A percentile compares a stretch with the other conserved stretches of the same genome.
phyloP scores from a whole-genome alignment of 2,797 vertebrate genomes.

The Clarias pachynema region DNA sequence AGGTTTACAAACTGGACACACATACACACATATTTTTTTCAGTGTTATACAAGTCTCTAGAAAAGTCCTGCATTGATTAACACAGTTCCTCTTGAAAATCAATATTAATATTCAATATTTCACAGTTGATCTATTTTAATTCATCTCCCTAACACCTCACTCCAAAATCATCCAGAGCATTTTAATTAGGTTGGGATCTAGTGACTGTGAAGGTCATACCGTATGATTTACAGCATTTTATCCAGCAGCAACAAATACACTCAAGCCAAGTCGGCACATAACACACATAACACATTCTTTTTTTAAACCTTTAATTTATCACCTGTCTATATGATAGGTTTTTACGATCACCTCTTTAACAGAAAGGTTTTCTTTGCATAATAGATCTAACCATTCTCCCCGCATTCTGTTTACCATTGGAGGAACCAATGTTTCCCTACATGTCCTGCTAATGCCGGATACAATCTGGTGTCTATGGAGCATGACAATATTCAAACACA shows the following conservation, averaged over 20 bases:
- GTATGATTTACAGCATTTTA: background rate
- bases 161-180: background rate
- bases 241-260: background rate
- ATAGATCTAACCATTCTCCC: background rate
- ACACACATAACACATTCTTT: background rate
- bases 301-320: background rate
- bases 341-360: background rate
- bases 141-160: background rate
- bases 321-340: background rate
- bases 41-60: background rate
- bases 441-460: conserved; percentile 67
- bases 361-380: background rate
- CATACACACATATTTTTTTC: background rate
- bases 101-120: background rate
- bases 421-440: conserved; percentile 57
- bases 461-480: conserved; percentile 47
- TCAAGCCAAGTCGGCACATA: background rate
- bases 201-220: background rate
- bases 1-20: background rate
- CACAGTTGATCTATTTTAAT: background rate
- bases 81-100: background rate
- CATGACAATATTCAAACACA: conserved; percentile 49
- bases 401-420: conserved; percentile 61
- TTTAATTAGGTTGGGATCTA: background rate
- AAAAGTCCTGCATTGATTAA: background rate